Evolutionary conservation across 2,797 vertebrate species (phyloP).

Genomic region (Esox masquinongy): DNA sequence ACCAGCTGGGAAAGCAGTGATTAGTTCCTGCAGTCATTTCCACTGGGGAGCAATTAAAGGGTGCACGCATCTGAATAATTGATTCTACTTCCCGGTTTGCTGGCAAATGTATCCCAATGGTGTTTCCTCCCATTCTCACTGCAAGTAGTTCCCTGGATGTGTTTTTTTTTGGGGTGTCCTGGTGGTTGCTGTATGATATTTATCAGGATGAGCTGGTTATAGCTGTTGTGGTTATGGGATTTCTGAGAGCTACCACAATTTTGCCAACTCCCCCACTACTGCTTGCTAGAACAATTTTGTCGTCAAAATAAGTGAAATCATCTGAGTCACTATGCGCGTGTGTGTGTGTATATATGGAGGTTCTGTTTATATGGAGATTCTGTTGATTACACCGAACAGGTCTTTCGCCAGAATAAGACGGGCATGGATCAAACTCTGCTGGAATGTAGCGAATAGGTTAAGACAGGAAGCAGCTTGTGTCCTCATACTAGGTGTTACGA

Average conservation of each 20-base stretch:
- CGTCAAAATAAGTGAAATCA: no score
- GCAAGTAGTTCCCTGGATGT: not conserved
- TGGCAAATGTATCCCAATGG: not conserved
- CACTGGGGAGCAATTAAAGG: not conserved
- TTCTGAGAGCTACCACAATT: not conserved
- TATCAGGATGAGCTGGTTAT: not conserved
- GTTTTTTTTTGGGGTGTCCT: not conserved
- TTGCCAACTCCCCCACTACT: no score
- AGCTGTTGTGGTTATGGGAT: not conserved
- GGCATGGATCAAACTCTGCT: not conserved
- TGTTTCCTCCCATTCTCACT: not conserved
- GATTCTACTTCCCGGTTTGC: conserved; percentile 6
- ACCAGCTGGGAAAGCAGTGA: not conserved
- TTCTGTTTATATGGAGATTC: no score
- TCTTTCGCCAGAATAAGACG: no score
- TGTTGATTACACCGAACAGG: no score
- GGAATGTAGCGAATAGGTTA: not conserved
- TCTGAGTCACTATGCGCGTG: no score
- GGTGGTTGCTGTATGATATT: not conserved
- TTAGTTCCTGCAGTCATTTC: conserved; percentile 5
- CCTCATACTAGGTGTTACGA: not conserved
- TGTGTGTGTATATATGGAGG: no score
- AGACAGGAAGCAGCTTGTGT: not conserved
- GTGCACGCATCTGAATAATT: conserved; percentile 23
- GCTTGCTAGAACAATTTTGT: no score